phyloP scores from a whole-genome alignment of 2,888 invertebrate genomes.

The Phytoseiulus persimilis region DNA sequence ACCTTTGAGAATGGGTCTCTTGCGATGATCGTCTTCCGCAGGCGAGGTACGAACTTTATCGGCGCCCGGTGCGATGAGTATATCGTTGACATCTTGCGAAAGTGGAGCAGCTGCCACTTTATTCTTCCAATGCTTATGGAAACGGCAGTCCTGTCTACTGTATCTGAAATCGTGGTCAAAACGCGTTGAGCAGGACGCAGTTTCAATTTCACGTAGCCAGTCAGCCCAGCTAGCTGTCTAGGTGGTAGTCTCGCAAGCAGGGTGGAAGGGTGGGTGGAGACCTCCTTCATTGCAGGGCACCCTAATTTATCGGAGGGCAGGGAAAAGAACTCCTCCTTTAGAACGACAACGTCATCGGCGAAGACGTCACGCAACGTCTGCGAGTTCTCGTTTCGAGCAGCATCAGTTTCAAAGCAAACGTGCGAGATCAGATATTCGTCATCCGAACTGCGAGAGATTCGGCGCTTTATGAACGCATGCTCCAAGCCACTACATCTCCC shows the following conservation, averaged over 20 bases:
- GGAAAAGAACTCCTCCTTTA: background rate
- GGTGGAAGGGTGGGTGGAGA: background rate
- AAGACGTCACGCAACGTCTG: background rate
- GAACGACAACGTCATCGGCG: background rate
- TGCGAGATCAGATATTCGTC: background rate
- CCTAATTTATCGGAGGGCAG: background rate
- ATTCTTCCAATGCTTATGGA: slow-evolving; percentile 32
- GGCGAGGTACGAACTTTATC: background rate
- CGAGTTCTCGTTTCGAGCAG: background rate
- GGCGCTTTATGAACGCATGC: no score
- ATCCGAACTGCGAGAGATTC: background rate
- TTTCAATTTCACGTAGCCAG: background rate
- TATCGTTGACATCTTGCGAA: slow-evolving; percentile 16
- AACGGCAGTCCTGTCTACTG: slow-evolving; percentile 33
- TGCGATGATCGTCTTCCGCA: slow-evolving; percentile 9
- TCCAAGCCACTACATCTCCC: no score
- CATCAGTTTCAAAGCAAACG: background rate
- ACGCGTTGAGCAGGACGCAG: background rate
- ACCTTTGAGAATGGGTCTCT: slow-evolving; percentile 33
- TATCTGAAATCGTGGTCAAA: slow-evolving; percentile 13
- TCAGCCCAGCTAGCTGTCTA: background rate
- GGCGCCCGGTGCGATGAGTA: slow-evolving; percentile 30
- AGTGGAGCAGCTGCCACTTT: slow-evolving; percentile 32
- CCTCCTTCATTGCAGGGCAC: background rate
- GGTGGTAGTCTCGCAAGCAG: background rate